phyloP scores from a whole-genome alignment of 2,113 vertebrate species.

The Halichoerus grypus region DNA sequence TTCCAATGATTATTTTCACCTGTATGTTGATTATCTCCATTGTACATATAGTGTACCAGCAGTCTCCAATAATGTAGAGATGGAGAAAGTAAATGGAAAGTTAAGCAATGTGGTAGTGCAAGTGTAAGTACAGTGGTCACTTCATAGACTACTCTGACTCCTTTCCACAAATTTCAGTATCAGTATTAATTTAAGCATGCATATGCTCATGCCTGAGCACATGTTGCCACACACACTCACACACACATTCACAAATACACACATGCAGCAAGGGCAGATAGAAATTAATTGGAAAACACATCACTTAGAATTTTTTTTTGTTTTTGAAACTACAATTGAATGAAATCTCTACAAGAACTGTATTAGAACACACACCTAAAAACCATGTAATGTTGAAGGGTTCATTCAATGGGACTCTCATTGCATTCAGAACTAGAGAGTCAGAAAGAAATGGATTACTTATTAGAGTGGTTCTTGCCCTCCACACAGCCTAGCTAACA shows the following conservation, averaged over 20 bases:
- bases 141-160: not conserved
- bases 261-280: not conserved
- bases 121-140: not conserved
- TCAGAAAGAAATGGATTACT: not conserved
- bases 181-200: not conserved
- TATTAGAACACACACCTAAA: not conserved
- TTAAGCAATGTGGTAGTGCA: not conserved
- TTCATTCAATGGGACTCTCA: not conserved
- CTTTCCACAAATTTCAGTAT: not conserved
- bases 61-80: not conserved
- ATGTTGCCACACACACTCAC: rapidly evolving
- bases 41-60: not conserved
- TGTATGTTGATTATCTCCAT: not conserved
- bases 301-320: not conserved
- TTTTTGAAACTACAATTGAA: not conserved
- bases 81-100: not conserved
- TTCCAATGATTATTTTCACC: not conserved
- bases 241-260: not conserved
- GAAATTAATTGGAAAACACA: not conserved
- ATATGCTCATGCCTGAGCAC: no score
- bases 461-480: not conserved
- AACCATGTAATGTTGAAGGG: not conserved
- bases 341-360: not conserved
- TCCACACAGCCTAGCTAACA: not conserved
- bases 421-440: not conserved